Evolutionary conservation across 1,140 invertebrate genomes (phyloP).

Genomic region (Adelges cooleyi): DNA sequence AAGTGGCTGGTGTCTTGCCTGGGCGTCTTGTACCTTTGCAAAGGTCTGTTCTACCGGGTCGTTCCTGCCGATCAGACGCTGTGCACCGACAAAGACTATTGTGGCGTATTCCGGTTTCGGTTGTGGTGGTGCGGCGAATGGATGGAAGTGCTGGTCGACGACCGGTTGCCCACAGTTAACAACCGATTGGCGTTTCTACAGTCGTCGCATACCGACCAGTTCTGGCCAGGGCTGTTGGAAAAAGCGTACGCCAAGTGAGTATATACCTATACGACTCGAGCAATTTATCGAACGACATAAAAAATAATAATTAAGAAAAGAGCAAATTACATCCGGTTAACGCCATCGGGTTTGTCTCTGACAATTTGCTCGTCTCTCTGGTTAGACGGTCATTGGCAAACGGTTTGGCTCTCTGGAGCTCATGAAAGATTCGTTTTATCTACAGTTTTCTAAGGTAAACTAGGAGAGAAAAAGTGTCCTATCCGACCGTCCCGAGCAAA

Average conservation of each 20-base stretch:
- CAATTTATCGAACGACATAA: too few species aligned
- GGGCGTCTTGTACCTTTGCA: constrained; percentile 68
- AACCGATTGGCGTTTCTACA: constrained; percentile 87
- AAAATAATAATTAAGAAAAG: too few species aligned
- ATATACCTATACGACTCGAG: too few species aligned
- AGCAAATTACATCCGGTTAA: too few species aligned
- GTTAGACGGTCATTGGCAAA: too few species aligned
- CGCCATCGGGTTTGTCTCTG: too few species aligned
- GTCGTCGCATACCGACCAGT: constrained; percentile 71
- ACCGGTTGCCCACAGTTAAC: constrained; percentile 85
- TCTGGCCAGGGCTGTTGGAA: constrained; percentile 91
- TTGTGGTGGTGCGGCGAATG: constrained; percentile 94
- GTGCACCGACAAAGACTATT: constrained; percentile 43
- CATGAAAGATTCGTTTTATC: too few species aligned
- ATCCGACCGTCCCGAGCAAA: too few species aligned
- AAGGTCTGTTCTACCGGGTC: constrained; percentile 86
- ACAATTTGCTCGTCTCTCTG: too few species aligned
- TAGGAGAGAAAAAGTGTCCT: too few species aligned
- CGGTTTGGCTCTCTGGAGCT: too few species aligned
- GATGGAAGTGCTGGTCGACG: constrained; percentile 92
- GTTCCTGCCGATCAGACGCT: constrained; percentile 90
- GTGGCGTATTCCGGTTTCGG: constrained; percentile 82
- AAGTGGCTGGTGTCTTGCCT: constrained; percentile 83
- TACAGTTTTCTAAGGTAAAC: too few species aligned
- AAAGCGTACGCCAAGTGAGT: constrained; percentile 97